Evolutionary conservation across 2,797 vertebrate genomes (phyloP).

Genomic region (Enteromius thamalakanensis): DNA sequence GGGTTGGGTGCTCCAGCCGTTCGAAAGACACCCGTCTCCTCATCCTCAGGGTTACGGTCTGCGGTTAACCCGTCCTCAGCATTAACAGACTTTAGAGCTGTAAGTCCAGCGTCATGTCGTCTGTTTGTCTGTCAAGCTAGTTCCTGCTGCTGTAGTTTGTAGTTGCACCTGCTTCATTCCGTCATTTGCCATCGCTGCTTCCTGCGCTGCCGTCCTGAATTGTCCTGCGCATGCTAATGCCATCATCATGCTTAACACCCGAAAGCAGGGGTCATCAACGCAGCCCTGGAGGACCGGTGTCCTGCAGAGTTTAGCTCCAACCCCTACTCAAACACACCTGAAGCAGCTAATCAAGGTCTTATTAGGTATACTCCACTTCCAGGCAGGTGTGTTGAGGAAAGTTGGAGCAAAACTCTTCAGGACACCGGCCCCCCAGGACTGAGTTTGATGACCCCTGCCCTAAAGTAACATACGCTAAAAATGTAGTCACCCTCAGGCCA

Average conservation of each 20-base stretch:
- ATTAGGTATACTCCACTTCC: no score
- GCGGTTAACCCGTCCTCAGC: constrained; percentile 28
- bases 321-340: no score
- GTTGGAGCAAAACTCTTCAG: no score
- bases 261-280: background rate
- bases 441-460: no score
- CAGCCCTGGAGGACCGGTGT: no score
- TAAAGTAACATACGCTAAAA: background rate
- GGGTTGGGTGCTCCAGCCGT: background rate
- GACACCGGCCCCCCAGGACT: no score
- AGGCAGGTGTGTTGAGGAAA: no score
- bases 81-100: constrained; percentile 48
- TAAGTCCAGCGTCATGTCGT: constrained; percentile 46
- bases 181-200: background rate
- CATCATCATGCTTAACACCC: background rate
- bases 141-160: background rate
- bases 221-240: background rate
- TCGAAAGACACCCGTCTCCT: constrained; percentile 35
- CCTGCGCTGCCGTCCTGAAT: background rate
- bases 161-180: background rate
- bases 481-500: background rate
- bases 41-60: constrained; percentile 29
- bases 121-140: constrained; percentile 26
- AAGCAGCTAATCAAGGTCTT: no score
- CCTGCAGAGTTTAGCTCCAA: no score